Conservation (phyloP, 2,797 vertebrate species). For the Myotis myotis region DNA sequence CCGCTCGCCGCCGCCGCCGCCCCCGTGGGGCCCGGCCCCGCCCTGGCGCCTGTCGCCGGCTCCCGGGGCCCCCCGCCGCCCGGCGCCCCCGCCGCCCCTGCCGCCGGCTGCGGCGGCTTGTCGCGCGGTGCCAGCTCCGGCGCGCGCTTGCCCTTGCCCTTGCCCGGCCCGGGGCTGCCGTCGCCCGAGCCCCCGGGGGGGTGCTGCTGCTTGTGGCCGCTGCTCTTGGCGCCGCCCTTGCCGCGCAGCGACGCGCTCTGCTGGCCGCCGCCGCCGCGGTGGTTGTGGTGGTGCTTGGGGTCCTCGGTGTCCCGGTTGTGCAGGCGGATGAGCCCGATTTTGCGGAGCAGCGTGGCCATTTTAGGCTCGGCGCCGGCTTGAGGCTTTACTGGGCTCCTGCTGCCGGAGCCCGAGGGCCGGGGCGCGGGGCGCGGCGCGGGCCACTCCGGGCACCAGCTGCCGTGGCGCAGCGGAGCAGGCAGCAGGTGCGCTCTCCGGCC, state of each 20-base stretch:
- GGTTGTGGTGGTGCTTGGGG: conserved; percentile 93
- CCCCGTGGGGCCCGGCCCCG: conserved; percentile 64
- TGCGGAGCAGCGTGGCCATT: conserved; percentile 98
- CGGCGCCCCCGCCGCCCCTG: conserved; percentile 68
- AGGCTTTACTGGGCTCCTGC: neutral
- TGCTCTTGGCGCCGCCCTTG: conserved; percentile 92
- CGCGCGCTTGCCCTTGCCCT: conserved; percentile 87
- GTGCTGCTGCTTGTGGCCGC: conserved; percentile 85
- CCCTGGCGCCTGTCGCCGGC: conserved; percentile 65
- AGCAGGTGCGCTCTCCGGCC: neutral
- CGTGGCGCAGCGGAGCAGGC: conserved; percentile 30
- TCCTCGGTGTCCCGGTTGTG: conserved; percentile 98
- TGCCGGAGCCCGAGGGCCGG: neutral
- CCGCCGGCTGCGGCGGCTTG: conserved; percentile 77
- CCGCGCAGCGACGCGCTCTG: conserved; percentile 93
- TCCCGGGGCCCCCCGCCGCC: conserved; percentile 49
- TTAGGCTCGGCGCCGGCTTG: conserved; percentile 61
- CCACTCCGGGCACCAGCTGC: conserved; percentile 58
- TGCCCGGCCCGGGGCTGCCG: conserved; percentile 80
- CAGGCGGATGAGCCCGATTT: conserved; percentile 98
- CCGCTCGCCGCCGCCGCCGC: conserved; percentile 80
- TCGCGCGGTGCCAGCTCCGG: conserved; percentile 86
- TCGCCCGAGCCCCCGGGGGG: conserved; percentile 72
- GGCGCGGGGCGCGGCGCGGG: conserved; percentile 34
- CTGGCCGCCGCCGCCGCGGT: conserved; percentile 78